phyloP scores from a whole-genome alignment of 1,140 invertebrate species.

The Macrosteles quadrilineatus region DNA sequence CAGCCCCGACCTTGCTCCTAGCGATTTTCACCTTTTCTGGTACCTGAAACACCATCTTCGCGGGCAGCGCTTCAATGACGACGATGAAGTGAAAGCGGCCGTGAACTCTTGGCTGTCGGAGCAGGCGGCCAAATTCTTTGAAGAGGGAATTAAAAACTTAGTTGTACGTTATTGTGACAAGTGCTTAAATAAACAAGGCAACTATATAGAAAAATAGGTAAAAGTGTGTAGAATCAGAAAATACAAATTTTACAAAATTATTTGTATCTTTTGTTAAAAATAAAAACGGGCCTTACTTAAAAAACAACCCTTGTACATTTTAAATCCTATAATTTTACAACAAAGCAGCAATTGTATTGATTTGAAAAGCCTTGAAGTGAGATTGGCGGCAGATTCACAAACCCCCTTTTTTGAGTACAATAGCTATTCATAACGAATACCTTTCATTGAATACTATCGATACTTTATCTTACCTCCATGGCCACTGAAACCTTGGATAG shows the following conservation, averaged over 20 bases:
- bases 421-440: no score
- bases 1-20: constrained; percentile 43
- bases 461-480: no score
- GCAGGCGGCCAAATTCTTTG: constrained; percentile 20
- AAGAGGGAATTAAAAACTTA: constrained; percentile 23
- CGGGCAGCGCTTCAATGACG: no score
- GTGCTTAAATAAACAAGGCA: not conserved
- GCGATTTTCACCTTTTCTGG: constrained; percentile 45
- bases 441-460: no score
- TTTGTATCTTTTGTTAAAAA: not conserved
- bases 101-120: constrained; percentile 14
- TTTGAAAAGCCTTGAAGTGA: no score
- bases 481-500: no score
- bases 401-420: no score
- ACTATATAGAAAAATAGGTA: constrained; percentile 13
- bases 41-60: constrained; percentile 29
- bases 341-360: no score
- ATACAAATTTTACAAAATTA: no score
- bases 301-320: constrained; percentile 4
- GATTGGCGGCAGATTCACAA: no score
- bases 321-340: no score
- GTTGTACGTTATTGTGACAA: constrained; percentile 29
- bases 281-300: not conserved
- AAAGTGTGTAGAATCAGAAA: constrained; percentile 10
- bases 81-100: no score